Conservation (phyloP, 2,797 vertebrate species). For the Sebastes hopkinsi region DNA sequence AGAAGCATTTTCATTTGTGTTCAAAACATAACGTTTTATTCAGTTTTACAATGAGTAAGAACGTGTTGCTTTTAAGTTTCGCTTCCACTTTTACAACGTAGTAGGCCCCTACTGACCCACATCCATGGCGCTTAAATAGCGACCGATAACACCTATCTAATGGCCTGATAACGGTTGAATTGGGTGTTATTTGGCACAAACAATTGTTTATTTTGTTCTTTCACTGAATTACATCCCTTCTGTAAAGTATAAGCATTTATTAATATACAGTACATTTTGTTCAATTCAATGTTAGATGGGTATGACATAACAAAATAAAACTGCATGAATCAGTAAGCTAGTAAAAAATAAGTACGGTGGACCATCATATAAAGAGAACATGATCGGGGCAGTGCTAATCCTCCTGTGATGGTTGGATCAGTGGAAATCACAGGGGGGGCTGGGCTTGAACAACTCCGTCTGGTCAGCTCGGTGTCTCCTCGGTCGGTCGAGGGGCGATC, state of each 20-base stretch:
- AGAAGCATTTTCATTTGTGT: too few species aligned
- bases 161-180: too few species aligned
- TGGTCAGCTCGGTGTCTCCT: constrained; percentile 22
- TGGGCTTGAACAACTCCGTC: background rate
- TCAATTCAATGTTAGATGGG: background rate
- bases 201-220: background rate
- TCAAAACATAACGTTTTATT: too few species aligned
- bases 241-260: background rate
- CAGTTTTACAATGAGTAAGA: too few species aligned
- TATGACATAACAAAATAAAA: background rate
- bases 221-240: background rate
- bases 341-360: background rate
- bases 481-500: background rate
- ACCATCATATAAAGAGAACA: background rate
- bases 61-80: too few species aligned
- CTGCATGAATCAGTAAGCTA: background rate
- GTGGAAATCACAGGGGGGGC: background rate
- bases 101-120: too few species aligned
- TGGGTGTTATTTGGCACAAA: background rate
- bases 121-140: too few species aligned
- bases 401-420: background rate
- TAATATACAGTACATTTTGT: background rate
- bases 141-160: too few species aligned
- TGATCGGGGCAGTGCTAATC: background rate
- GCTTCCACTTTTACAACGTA: too few species aligned